Percentiles rank a stretch among this genome's conserved stretches.
Conservation (phyloP, 2,113 vertebrate genomes). For the Serinus canaria region DNA sequence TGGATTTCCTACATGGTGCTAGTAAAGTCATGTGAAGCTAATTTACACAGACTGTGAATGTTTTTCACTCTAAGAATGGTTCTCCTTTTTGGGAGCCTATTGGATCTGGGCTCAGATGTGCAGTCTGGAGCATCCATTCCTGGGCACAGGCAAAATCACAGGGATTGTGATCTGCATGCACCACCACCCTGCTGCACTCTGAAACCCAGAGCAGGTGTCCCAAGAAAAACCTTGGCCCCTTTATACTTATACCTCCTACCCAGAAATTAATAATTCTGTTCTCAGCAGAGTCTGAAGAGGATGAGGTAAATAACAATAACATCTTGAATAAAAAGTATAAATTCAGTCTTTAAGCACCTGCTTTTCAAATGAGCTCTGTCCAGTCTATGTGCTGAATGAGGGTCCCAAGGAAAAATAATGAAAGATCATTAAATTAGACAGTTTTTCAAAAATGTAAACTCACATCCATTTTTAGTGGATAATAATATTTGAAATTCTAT, state of each 20-base stretch:
- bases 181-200: not conserved
- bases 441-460: not conserved
- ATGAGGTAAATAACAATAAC: fast-evolving
- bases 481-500: not conserved
- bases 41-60: not conserved
- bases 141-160: not conserved
- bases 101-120: not conserved
- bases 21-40: not conserved
- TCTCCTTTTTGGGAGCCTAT: not conserved
- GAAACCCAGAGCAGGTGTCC: not conserved
- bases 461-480: not conserved
- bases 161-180: not conserved
- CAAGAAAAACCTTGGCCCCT: not conserved
- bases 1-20: not conserved
- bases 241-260: not conserved
- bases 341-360: not conserved
- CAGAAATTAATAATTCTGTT: not conserved
- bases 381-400: not conserved
- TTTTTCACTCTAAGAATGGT: not conserved
- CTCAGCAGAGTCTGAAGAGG: not conserved
- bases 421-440: not conserved
- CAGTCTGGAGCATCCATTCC: not conserved
- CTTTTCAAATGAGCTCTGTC: not conserved
- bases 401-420: not conserved
- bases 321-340: not conserved